Percentiles rank a stretch among this genome's conserved stretches.
These are phyloP conservation scores for Phortica okadai DNA, from an alignment of 2,888 invertebrate species.

Conservation along the genomic window DNA sequence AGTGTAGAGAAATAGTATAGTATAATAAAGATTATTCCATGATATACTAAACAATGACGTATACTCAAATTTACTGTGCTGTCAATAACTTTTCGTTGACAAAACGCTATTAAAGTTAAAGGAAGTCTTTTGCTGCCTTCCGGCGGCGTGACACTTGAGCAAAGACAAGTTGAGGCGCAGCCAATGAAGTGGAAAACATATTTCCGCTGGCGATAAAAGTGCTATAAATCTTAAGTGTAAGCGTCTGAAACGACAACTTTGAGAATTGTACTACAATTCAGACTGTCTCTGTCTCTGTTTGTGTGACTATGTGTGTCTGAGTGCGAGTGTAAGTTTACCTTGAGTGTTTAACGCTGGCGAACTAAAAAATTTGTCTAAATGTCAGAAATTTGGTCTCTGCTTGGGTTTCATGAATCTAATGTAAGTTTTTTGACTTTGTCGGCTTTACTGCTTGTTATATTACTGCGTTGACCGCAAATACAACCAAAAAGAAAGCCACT, in stretches of 20 bases:
- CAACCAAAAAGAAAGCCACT: background rate
- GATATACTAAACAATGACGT: too few relatives aligned
- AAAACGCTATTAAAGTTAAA: conserved; percentile 62
- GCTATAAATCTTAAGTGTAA: conserved; percentile 62
- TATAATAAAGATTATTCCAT: too few relatives aligned
- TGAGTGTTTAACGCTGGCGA: too few relatives aligned
- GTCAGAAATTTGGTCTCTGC: conserved; percentile 20
- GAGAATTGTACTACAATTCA: background rate
- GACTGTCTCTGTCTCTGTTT: background rate
- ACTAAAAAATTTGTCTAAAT: conserved; percentile 23
- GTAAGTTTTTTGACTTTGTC: background rate
- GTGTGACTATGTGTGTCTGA: too few relatives aligned
- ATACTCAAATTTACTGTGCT: too few relatives aligned
- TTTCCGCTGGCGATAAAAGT: conserved; percentile 63
- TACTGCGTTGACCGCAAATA: background rate
- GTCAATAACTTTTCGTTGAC: background rate
- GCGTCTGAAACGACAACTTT: conserved; percentile 21
- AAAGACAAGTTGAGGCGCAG: conserved; percentile 32
- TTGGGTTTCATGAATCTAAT: background rate
- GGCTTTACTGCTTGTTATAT: conserved; percentile 8
- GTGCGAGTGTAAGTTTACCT: too few relatives aligned
- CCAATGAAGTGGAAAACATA: conserved; percentile 65
- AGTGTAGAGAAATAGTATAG: too few relatives aligned
- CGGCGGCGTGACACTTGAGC: conserved; percentile 51
- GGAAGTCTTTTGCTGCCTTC: conserved; percentile 52